Evolutionary conservation across 1,140 invertebrate species (phyloP).

Genomic region (Caerostris extrusa): DNA sequence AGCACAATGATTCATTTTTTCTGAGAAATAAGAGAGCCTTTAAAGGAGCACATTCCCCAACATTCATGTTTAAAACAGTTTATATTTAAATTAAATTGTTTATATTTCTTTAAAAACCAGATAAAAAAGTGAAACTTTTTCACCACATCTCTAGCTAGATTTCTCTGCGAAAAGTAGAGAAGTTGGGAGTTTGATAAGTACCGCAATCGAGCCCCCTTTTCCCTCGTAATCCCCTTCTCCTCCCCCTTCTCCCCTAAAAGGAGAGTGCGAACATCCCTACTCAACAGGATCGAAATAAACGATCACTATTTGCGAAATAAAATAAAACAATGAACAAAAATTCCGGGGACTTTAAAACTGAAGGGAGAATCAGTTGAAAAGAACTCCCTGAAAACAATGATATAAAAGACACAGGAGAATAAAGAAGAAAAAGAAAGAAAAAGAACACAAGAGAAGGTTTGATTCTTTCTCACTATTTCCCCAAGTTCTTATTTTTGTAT

Average conservation of each 20-base stretch:
- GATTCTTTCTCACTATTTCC: conserved; percentile 30
- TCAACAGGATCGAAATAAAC: conserved; percentile 67
- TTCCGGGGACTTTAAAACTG: conserved; percentile 31
- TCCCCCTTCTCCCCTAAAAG: neutral
- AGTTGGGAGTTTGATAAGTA: neutral
- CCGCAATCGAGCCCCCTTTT: neutral
- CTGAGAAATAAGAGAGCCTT: too few species aligned
- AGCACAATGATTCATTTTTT: too few species aligned
- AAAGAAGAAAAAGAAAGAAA: neutral
- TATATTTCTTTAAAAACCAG: neutral
- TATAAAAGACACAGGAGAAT: conserved; percentile 37
- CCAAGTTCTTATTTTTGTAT: conserved; percentile 57
- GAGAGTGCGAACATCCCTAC: conserved; percentile 44
- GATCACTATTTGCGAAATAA: conserved; percentile 32
- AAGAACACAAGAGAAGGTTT: conserved; percentile 13
- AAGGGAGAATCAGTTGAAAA: conserved; percentile 12
- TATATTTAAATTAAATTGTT: neutral
- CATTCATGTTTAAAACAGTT: neutral
- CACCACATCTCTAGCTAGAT: neutral
- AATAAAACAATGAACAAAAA: conserved; percentile 50
- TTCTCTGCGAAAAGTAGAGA: neutral
- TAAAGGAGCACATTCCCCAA: too few species aligned
- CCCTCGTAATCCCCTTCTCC: neutral
- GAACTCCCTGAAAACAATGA: conserved; percentile 39
- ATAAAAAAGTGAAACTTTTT: neutral